Evolutionary conservation across 2,888 invertebrate genomes (phyloP).

Genomic region (Cynaeus angustus): DNA sequence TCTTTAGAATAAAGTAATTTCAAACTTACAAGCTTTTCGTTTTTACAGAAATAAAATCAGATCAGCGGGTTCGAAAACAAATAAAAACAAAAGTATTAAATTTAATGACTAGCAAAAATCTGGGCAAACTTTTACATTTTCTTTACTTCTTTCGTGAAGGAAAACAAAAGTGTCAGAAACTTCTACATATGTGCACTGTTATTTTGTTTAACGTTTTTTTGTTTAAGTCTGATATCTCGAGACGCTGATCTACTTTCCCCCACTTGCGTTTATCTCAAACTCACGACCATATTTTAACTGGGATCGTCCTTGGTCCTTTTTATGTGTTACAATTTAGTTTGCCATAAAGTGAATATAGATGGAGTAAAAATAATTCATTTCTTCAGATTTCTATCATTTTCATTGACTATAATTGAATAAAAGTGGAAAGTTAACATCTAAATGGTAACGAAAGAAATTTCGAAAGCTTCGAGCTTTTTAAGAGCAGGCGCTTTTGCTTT

Average conservation of each 20-base stretch:
- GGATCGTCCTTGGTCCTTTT: no score
- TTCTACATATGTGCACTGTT: neutral
- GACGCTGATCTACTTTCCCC: neutral
- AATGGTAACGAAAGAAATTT: neutral
- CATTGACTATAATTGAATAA: no score
- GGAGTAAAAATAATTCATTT: no score
- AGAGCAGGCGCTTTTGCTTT: neutral
- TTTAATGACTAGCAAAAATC: neutral
- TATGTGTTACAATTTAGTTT: no score
- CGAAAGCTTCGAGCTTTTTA: neutral
- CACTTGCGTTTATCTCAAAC: slow-evolving; percentile 2
- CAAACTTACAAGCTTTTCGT: no score
- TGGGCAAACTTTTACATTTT: neutral
- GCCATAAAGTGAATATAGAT: no score
- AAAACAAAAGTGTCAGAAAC: neutral
- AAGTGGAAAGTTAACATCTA: no score
- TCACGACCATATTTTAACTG: neutral
- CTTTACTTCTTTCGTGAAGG: neutral
- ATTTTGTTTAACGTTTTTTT: slow-evolving; percentile 5
- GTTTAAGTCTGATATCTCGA: slow-evolving; percentile 3
- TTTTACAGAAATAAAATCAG: no score
- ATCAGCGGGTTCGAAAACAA: no score
- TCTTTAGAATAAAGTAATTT: no score
- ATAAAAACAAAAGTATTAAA: no score
- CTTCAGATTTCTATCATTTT: no score